Base-by-base conservation (phyloP, 37 sponge, comb jelly and placozoan genomes). In the Chondrosia reniformis region DNA sequence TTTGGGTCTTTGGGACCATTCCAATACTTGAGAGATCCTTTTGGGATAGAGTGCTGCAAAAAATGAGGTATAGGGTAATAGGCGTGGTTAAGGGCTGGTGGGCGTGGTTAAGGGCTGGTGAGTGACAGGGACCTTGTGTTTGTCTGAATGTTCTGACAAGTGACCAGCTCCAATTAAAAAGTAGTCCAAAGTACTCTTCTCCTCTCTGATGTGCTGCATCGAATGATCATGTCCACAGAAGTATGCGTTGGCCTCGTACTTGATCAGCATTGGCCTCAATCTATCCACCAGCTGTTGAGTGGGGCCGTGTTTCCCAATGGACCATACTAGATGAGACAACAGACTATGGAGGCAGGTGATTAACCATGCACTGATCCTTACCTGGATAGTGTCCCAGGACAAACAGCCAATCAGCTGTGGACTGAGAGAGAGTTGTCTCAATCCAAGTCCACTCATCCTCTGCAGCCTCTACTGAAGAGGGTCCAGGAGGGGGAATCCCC, bases 341-440 rank as follows among this genome's bases (percentile, higher is more conserved):
- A 39, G 37, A 69, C 17, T 1, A 6, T 36, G 43, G 41, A 39
- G n/a, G 72, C 19, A 30, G 52, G 15, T 49, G 15, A 49, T 17
- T 17, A 66, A 36, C 32, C 67, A 66, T 40, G 45, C 75, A 74
- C 75, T 30, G 46, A 31, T 38, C 77, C 83, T 28, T 46, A 89
- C 91, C 94, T 45, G 95, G 95, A 45, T 94, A 94, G 75, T 94
- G 95, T 8, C 95, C 95, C 33, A 61, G 62, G 12, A 94, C 92
- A 32, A 90, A 52, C 40, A 83, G 75, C 95, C 95, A 94, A 33
- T 79, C 64, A 19, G 81, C 86, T 19, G 61, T 85, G 4, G 88
- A 84, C 32, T 41, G 31, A 22, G 79, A 25, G 24, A 94, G 86
- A 9, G 93, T 91, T 45, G 63, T 15, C 28, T 94, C 84, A 45